phyloP scores from a whole-genome alignment of 2,113 vertebrate species.

The Serilophus lunatus region DNA sequence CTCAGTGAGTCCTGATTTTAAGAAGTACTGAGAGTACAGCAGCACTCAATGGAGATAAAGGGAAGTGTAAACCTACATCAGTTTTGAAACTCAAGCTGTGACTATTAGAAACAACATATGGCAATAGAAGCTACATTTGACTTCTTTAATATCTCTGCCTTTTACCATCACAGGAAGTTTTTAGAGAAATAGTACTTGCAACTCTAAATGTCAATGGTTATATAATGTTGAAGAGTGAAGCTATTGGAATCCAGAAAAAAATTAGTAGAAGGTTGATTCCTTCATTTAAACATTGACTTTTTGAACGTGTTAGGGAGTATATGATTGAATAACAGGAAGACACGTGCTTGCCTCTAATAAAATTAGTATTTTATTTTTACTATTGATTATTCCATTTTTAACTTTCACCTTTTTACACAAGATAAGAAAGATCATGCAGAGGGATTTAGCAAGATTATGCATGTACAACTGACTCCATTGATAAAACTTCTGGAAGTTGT shows the following conservation, averaged over 20 bases:
- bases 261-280: background rate
- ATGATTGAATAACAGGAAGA: background rate
- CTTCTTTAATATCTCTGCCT: background rate
- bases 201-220: background rate
- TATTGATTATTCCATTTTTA: background rate
- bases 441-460: background rate
- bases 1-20: background rate
- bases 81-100: constrained; percentile 26
- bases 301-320: background rate
- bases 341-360: background rate
- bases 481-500: background rate
- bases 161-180: background rate
- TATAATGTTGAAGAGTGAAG: background rate
- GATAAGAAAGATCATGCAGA: background rate
- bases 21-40: background rate
- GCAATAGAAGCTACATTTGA: background rate
- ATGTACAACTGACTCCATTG: background rate
- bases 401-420: background rate
- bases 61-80: background rate
- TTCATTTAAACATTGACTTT: background rate
- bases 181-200: background rate
- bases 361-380: background rate
- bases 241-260: background rate
- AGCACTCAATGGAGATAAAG: background rate
- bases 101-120: constrained; percentile 34